Evolutionary conservation across 2,797 vertebrate genomes (phyloP).

Genomic region (Phyllotis vaccarum): DNA sequence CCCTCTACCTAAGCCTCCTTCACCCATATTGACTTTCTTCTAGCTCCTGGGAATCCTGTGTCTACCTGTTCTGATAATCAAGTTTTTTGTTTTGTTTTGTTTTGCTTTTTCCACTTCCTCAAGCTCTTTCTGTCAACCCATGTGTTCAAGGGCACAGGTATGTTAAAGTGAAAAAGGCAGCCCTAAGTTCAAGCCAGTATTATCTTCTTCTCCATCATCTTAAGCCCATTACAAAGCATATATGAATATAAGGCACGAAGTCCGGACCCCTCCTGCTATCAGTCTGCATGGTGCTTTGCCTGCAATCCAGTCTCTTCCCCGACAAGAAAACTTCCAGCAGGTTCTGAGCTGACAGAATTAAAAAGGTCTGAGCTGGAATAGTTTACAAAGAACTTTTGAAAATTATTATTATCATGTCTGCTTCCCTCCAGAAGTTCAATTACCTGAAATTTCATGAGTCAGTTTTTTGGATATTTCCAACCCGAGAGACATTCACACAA

Average conservation of each 20-base stretch:
- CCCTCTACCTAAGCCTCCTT: neutral
- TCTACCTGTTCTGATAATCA: neutral
- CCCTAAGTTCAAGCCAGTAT: neutral
- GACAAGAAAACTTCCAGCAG: neutral
- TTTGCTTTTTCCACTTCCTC: neutral
- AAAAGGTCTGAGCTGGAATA: constrained; percentile 33
- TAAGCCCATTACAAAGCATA: neutral
- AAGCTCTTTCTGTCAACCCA: neutral
- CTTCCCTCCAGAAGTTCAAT: constrained; percentile 58
- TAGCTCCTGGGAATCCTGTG: neutral
- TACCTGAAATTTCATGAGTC: constrained; percentile 76
- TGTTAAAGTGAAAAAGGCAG: neutral
- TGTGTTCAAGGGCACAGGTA: neutral
- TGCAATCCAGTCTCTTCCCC: neutral
- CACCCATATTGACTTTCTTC: neutral
- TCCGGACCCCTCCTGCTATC: neutral
- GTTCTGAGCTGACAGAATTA: constrained; percentile 24
- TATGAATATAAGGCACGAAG: neutral
- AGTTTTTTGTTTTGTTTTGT: too few relatives aligned
- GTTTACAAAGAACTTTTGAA: constrained; percentile 29
- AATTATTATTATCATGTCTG: constrained; percentile 42
- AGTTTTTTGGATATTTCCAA: constrained; percentile 68
- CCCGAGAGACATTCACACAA: constrained; percentile 45
- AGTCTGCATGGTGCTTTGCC: neutral
- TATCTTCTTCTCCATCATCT: neutral